Conservation (phyloP, 2,888 invertebrate species). For the Archips crataeganus region DNA sequence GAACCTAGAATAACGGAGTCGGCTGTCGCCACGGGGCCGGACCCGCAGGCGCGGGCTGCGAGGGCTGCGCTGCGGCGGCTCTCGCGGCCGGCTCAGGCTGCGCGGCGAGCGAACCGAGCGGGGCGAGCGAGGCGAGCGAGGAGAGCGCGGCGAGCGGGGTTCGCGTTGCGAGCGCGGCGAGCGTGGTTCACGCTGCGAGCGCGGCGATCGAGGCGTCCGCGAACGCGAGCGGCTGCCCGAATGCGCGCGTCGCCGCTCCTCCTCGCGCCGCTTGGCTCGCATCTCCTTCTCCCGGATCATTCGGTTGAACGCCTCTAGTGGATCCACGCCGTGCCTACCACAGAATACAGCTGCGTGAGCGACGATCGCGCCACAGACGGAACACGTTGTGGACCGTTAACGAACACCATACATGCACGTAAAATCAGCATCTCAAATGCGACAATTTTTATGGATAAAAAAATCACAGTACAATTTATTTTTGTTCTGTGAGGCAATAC, state of each 20-base stretch:
- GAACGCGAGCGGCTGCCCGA: conserved; percentile 58
- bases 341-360: conserved; percentile 41
- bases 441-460: background rate
- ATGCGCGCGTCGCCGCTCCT: conserved; percentile 84
- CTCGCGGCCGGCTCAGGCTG: conserved; percentile 84
- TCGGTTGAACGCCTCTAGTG: conserved; percentile 94
- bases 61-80: conserved; percentile 66
- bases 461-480: background rate
- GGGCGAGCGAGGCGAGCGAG: conserved; percentile 78
- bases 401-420: background rate
- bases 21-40: conserved; percentile 59
- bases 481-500: background rate
- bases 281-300: conserved; percentile 94
- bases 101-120: conserved; percentile 53
- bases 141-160: conserved; percentile 80
- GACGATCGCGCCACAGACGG: conserved; percentile 1
- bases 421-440: too few relatives aligned
- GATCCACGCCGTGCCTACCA: conserved; percentile 91
- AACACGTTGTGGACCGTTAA: background rate
- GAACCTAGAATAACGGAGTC: conserved; percentile 78
- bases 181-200: conserved; percentile 68
- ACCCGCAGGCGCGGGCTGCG: conserved; percentile 52
- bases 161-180: conserved; percentile 72
- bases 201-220: conserved; percentile 61
- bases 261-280: conserved; percentile 87